These are phyloP conservation scores for Podotricha telesiphe DNA, from an alignment of 2,888 invertebrate genomes.

Conservation along the genomic window DNA sequence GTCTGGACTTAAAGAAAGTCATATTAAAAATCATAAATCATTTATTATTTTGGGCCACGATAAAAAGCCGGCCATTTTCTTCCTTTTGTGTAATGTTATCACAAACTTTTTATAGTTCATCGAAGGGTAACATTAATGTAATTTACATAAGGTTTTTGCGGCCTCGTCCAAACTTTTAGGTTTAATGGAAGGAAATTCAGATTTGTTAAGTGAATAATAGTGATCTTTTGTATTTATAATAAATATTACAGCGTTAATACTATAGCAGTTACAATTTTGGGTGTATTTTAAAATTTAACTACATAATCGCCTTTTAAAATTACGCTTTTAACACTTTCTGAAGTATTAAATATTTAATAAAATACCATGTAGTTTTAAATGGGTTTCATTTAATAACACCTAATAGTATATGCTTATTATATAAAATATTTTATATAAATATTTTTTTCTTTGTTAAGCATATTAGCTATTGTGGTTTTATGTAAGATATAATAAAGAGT, in stretches of 20 bases:
- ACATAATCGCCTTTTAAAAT: conserved; percentile 3
- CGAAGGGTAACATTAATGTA: conserved; percentile 22
- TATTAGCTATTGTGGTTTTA: no score
- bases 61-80: conserved; percentile 16
- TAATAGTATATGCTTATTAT: no score
- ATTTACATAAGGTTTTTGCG: conserved; percentile 28
- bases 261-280: neutral
- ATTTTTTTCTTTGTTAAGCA: no score
- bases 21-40: conserved; percentile 24
- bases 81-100: conserved; percentile 25
- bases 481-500: no score
- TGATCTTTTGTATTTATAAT: conserved; percentile 5
- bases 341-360: conserved; percentile 11
- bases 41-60: conserved; percentile 16
- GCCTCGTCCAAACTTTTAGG: conserved; percentile 14
- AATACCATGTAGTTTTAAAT: neutral
- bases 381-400: conserved; percentile 6
- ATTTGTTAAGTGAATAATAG: conserved; percentile 5
- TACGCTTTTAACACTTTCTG: conserved; percentile 9
- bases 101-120: conserved; percentile 25
- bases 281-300: conserved; percentile 6
- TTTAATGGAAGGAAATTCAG: conserved; percentile 14
- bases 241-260: neutral
- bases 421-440: no score
- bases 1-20: conserved; percentile 6